Evolutionary conservation across 2,797 vertebrate genomes (phyloP).

Genomic region (Pseudopleuronectes americanus): DNA sequence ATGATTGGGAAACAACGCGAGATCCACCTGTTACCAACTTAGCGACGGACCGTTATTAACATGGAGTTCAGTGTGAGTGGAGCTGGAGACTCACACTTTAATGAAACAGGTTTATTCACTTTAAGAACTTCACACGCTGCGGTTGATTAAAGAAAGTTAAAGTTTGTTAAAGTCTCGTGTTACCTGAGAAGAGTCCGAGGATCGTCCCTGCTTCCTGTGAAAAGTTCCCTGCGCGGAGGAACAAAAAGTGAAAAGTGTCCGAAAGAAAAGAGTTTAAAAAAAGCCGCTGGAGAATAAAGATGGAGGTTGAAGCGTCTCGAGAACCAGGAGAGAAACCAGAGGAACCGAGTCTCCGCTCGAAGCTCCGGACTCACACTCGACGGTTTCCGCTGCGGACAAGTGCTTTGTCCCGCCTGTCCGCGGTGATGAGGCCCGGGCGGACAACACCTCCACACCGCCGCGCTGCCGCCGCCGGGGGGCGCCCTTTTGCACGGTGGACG

Average conservation of each 20-base stretch:
- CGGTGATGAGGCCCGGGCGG: constrained; percentile 36
- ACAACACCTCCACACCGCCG: neutral
- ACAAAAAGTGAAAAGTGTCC: neutral
- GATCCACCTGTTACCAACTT: no score
- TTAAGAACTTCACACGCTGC: neutral
- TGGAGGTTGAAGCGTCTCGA: no score
- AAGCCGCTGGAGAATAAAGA: no score
- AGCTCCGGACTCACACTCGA: constrained; percentile 7
- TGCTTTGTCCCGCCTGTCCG: constrained; percentile 63
- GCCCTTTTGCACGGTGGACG: constrained; percentile 16
- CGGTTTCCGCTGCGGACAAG: constrained; percentile 44
- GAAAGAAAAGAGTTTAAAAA: neutral
- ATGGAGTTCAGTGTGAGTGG: no score
- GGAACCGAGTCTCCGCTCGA: neutral
- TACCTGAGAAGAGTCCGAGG: constrained; percentile 62
- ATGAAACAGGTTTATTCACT: neutral
- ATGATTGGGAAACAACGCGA: no score
- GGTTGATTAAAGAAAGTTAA: neutral
- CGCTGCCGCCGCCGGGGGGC: constrained; percentile 56
- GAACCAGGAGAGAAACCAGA: no score
- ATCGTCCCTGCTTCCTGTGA: constrained; percentile 28
- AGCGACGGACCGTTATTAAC: no score
- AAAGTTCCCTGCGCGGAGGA: constrained; percentile 4
- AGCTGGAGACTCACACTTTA: no score
- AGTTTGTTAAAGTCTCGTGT: constrained; percentile 8